Evolutionary conservation across 2,113 vertebrate genomes (phyloP), one percentile per base, ranked within the genome.

Genomic region (Panurus biarmicus): DNA sequence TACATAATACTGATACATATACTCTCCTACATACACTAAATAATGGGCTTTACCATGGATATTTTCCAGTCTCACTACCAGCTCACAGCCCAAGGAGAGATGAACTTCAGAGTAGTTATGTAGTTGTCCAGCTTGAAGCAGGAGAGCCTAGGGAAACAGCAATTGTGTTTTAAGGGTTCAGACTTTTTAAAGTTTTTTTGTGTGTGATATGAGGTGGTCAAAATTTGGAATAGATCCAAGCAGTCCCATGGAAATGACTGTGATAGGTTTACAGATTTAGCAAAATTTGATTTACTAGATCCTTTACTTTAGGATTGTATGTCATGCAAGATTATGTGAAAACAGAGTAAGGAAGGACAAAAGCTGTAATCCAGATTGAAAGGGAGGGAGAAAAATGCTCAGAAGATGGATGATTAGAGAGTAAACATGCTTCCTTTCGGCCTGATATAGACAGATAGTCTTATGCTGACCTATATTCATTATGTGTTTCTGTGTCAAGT

Each of bases 401-500:
- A 75, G 81, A 72, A 92, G 53, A 75, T 24, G 28, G 1, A n/a
- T 84, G 44, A 14, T 71, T n/a, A 64, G 29, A 66, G 26, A n/a
- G 14, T 53, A 45, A 66, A 12, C 31, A 6, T 76, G n/a, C 8
- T 16, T 93, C 2, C 18, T 2, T n/a, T 78, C 0, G 0, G 7
- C 45, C 56, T 80, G 47, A 36, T 74, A 35, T 3, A 57, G 62
- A 31, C 7, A 62, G 12, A 53, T 44, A 48, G 29, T 64, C 72
- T 48, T 82, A 26, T 7, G 14, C 25, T 67, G 44, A 70, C 33
- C 9, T 56, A 1, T 69, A n/a, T 67, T 76, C 8, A 12, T 80
- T 47, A 24, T 10, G 15, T 67, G 0, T 48, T 83, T 62, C 17
- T 50, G 45, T 80, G 53, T 78, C 21, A 78, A 31, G 50, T 71